Evolutionary conservation across 2,888 invertebrate species (phyloP).

Genomic region (Sturmia bella): DNA sequence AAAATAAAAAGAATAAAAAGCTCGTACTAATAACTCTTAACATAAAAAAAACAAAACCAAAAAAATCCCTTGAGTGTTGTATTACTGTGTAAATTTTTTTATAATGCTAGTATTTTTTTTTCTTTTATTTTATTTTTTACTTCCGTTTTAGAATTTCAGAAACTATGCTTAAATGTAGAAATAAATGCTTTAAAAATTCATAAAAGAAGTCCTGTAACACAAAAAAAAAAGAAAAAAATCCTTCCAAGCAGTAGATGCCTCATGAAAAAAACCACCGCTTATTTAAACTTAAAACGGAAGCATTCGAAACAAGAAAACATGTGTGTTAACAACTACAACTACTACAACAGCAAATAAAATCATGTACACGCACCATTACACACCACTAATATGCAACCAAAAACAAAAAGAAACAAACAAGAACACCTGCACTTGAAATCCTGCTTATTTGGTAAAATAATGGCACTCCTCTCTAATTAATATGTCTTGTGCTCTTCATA

Average conservation of each 20-base stretch:
- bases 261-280: slow-evolving; percentile 18
- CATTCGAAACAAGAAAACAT: slow-evolving; percentile 39
- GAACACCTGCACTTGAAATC: slow-evolving; percentile 51
- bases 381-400: neutral
- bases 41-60: slow-evolving; percentile 37
- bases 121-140: slow-evolving; percentile 3
- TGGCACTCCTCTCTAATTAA: slow-evolving; percentile 25
- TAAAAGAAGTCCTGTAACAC: neutral
- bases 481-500: slow-evolving; percentile 16
- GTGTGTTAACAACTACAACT: slow-evolving; percentile 31
- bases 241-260: slow-evolving; percentile 54
- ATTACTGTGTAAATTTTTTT: slow-evolving; percentile 52
- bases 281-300: slow-evolving; percentile 32
- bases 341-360: slow-evolving; percentile 19
- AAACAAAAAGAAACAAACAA: neutral
- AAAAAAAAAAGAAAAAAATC: slow-evolving; percentile 27
- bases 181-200: slow-evolving; percentile 36
- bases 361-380: slow-evolving; percentile 16
- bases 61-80: slow-evolving; percentile 50
- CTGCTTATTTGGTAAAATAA: slow-evolving; percentile 59
- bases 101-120: slow-evolving; percentile 23
- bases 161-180: slow-evolving; percentile 56
- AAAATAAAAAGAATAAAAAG: slow-evolving; percentile 32
- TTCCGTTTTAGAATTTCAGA: slow-evolving; percentile 42
- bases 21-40: slow-evolving; percentile 66